These are phyloP conservation scores for Drosophila kikkawai DNA, from an alignment of 1,140 invertebrate species.

Conservation along the genomic window DNA sequence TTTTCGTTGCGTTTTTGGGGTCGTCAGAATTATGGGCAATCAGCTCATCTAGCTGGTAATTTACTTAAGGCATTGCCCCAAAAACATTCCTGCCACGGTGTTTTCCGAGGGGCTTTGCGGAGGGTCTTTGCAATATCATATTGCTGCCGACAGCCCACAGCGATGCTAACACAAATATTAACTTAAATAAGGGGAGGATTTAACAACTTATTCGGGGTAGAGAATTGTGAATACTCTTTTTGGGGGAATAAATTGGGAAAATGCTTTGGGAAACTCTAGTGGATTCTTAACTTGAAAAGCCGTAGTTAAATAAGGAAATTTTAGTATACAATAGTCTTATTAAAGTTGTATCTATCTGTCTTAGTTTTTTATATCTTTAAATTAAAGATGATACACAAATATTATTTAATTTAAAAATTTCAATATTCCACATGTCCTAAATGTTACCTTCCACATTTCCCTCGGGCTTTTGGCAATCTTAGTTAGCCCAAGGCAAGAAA, in stretches of 20 bases:
- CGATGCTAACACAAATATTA: conserved; percentile 63
- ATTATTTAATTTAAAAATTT: neutral
- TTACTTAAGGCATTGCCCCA: conserved; percentile 61
- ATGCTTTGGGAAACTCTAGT: too few species aligned
- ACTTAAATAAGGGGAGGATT: conserved; percentile 26
- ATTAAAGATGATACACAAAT: neutral
- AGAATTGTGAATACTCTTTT: conserved; percentile 44
- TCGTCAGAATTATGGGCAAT: conserved; percentile 73
- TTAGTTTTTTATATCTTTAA: neutral
- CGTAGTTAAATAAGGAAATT: neutral
- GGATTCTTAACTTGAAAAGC: too few species aligned
- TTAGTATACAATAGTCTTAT: neutral
- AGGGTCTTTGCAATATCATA: conserved; percentile 58
- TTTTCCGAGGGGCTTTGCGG: conserved; percentile 16
- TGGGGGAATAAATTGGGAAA: neutral
- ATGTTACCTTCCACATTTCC: neutral
- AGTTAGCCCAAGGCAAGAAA: neutral
- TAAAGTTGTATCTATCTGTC: neutral
- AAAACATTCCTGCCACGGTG: conserved; percentile 38
- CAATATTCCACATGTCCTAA: neutral
- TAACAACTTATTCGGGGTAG: neutral
- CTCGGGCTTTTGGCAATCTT: neutral
- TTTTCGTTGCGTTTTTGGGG: conserved; percentile 66
- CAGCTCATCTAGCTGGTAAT: conserved; percentile 62
- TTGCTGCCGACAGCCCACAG: conserved; percentile 41